Evolutionary conservation across 2,888 invertebrate species (phyloP), one percentile per base, ranked within the genome.

Genomic region (Theodoxus fluviatilis): DNA sequence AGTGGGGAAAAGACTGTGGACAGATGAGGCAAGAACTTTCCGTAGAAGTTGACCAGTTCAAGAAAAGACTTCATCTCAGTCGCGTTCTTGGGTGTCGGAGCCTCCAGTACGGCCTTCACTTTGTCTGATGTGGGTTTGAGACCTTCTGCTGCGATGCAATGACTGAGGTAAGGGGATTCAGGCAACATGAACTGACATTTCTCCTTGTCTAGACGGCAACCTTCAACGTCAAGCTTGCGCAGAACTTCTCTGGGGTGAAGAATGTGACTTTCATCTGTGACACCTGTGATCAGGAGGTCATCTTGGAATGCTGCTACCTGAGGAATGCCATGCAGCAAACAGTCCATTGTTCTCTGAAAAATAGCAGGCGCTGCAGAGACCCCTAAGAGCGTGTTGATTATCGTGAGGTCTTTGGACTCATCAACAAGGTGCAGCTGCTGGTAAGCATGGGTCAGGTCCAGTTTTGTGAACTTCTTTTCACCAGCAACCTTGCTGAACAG

Each of bases 391-490:
- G n/a, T n/a, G n/a, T n/a, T 61, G 59, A 61, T 61, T 15, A 12
- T 61, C n/a, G 59, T 61, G 3, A 61, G 59, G 18, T 61, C 59
- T 33, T 61, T 61, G 15, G 35, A 61, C 18, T 61, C 12, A 7
- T 33, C 35, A 18, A 0, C 12, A 9, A 61, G 3, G 7, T 28
- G 22, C 25, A 35, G 15, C 18, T 61, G 59, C 35, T 61, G 59
- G 59, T 61, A 37, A n/a, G n/a, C 35, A 15, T 31, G n/a, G 18
- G 33, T 61, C 31, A 57, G n/a, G 25, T 57, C 57, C 3, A 57
- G 28, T 25, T 57, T 57, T 4, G 57, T 57, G 57, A 57, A 57
- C 28, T 28, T 25, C 12, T 57, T 57, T 25, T 33, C 31, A 25
- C 31, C 57, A 57, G 57, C 57, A 57, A 57, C 57, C 33, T 9